Base-by-base conservation (phyloP, 2,113 vertebrate species). In the Chaenogobius annularis region DNA sequence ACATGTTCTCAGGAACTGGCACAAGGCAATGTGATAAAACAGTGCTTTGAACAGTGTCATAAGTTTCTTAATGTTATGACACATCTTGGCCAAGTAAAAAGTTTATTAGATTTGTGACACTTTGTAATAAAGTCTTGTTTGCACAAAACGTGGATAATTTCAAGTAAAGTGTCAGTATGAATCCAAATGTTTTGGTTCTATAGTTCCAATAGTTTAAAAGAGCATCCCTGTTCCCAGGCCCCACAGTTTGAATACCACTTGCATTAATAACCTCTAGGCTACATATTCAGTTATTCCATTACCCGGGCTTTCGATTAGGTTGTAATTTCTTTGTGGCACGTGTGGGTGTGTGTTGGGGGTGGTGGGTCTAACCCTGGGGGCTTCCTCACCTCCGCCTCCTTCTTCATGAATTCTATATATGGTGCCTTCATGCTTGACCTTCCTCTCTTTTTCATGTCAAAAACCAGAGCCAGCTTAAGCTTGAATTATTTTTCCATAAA, bases 261-360 rank as follows among this genome's bases (percentile, higher is more conserved):
- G 75, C 85, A 88, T 88, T 78, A 89, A 87, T 84, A 79, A 86
- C 85, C 90, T 86, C 67, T 56, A 87, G 89, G 89, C 88, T 81
- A 87, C 74, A 67, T 89, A 73, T 85, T 83, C 79, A 84, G 81
- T 90, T 90, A 85, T 89, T 84, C 82, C 88, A 87, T 91, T 88
- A 89, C 46, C 67, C 80, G 77, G 83, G 66, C 82, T 78, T 87
- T 87, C 83, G 82, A 91, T 89, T 88, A 83, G 73, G 73, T 77
- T 81, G 81, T 80, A 81, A 89, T 91, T 79, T 88, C 66, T 84
- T 77, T 89, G 72, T 88, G 72, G 66, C 23, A 19, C 62, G 59
- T 63, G 44, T 50, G 70, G 44, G 47, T 65, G 37, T 82, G 70
- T 46, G 59, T 58, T 67, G 59, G 64, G 65, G 62, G 50, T 35